A percentile compares a stretch with the other conserved stretches of the same genome.
Evolutionary conservation across 2,888 invertebrate species (phyloP).

Genomic region (Sycophila texana): DNA sequence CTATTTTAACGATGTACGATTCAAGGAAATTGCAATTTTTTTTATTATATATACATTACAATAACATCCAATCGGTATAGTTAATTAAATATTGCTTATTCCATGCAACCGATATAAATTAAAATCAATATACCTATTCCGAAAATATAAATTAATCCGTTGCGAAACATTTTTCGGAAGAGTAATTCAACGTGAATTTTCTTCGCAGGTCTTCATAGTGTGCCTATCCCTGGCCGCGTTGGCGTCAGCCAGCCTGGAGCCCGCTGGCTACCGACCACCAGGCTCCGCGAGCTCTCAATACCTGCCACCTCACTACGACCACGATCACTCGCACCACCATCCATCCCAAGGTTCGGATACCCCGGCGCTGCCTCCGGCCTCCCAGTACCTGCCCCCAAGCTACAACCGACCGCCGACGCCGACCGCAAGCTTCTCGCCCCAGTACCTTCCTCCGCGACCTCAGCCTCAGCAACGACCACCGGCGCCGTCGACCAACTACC

Average conservation of each 20-base stretch:
- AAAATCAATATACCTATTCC: too few species aligned
- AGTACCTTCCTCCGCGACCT: slow-evolving; percentile 55
- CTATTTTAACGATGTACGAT: too few species aligned
- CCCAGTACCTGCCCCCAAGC: neutral
- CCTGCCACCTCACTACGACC: slow-evolving; percentile 41
- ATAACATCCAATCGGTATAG: neutral
- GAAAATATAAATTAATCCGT: too few species aligned
- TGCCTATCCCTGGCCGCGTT: slow-evolving; percentile 59
- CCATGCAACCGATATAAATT: too few species aligned
- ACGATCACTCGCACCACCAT: slow-evolving; percentile 20
- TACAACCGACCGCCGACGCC: neutral
- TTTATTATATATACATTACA: too few species aligned
- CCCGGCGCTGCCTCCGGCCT: too few species aligned
- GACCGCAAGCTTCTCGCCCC: slow-evolving; percentile 26
- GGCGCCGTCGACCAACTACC: slow-evolving; percentile 73
- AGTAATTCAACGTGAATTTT: neutral
- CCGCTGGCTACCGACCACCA: slow-evolving; percentile 65
- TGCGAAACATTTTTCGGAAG: too few species aligned
- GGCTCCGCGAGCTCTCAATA: slow-evolving; percentile 58
- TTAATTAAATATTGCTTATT: too few species aligned
- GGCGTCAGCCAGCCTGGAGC: slow-evolving; percentile 64
- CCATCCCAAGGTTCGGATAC: neutral
- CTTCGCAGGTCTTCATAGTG: slow-evolving; percentile 59
- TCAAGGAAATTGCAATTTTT: too few species aligned
- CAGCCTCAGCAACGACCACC: slow-evolving; percentile 55